A percentile compares a stretch with the other conserved stretches of the same genome.
These are phyloP conservation scores for Scomberomorus guttatus DNA, from an alignment of 2,797 vertebrate species.

Conservation along the genomic window DNA sequence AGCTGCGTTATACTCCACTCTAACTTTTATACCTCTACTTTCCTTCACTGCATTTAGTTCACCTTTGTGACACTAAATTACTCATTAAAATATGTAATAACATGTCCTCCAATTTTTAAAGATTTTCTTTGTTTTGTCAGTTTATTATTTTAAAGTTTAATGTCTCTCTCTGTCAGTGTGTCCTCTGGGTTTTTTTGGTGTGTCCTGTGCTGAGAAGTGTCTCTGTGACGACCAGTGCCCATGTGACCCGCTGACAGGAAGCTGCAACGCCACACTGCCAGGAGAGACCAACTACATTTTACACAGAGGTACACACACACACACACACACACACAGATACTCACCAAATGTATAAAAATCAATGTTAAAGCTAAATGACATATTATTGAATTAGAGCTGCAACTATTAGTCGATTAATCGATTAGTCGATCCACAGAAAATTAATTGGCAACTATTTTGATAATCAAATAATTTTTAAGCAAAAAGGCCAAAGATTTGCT, in stretches of 20 bases:
- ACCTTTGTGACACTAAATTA: background rate
- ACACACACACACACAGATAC: background rate
- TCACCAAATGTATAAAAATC: too few relatives aligned
- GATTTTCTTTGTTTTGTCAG: background rate
- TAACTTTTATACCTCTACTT: too few relatives aligned
- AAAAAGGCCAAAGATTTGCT: too few relatives aligned
- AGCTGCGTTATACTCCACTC: background rate
- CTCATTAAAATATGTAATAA: background rate
- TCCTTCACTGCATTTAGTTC: too few relatives aligned
- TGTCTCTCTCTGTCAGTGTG: constrained; percentile 83
- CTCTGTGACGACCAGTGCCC: constrained; percentile 86
- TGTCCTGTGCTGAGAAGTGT: constrained; percentile 84
- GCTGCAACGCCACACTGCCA: constrained; percentile 82
- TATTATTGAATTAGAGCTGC: too few relatives aligned
- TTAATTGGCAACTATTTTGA: too few relatives aligned
- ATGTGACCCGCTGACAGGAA: constrained; percentile 89
- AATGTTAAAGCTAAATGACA: background rate
- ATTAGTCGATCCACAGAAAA: too few relatives aligned
- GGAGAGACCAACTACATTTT: constrained; percentile 71
- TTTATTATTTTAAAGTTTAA: background rate
- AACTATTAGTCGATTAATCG: too few relatives aligned
- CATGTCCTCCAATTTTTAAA: too few relatives aligned
- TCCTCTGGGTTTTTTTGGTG: constrained; percentile 88
- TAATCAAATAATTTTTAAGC: too few relatives aligned
- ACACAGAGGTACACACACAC: constrained; percentile 82